Evolutionary conservation across 1,140 invertebrate genomes (phyloP).

Genomic region (Venustaconcha ellipsiformis): DNA sequence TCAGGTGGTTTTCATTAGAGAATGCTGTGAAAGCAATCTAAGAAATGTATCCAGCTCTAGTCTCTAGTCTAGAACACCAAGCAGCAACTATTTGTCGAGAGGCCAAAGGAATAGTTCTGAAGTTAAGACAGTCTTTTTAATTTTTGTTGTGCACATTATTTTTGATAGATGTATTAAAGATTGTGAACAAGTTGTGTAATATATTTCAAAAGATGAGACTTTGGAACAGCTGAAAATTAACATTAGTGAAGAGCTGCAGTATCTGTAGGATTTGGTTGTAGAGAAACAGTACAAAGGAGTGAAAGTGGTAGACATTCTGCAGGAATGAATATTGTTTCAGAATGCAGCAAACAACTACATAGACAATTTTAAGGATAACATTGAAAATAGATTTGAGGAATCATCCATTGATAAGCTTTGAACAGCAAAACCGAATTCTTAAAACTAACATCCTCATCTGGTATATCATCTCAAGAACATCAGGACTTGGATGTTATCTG

Average conservation of each 20-base stretch:
- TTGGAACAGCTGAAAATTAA: slow-evolving; percentile 2
- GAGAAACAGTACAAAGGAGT: slow-evolving; percentile 9
- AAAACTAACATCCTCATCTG: too few relatives aligned
- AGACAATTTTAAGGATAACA: slow-evolving; percentile 2
- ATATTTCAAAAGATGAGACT: slow-evolving; percentile 21
- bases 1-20: slow-evolving; percentile 19
- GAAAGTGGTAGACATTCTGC: slow-evolving; percentile 6
- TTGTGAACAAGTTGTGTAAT: slow-evolving; percentile 7
- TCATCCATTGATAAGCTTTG: slow-evolving; percentile 3
- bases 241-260: slow-evolving; percentile 2
- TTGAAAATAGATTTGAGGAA: slow-evolving; percentile 9
- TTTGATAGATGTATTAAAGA: slow-evolving; percentile 22
- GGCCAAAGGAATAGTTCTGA: too few relatives aligned
- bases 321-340: background rate
- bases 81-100: too few relatives aligned
- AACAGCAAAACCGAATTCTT: background rate
- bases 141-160: slow-evolving; percentile 9
- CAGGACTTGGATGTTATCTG: background rate
- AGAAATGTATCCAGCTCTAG: slow-evolving; percentile 1
- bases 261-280: background rate
- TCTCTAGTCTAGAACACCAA: background rate
- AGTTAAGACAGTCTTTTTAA: background rate
- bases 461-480: background rate
- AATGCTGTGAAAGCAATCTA: slow-evolving; percentile 10
- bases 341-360: background rate